phyloP scores from a whole-genome alignment of 2,888 invertebrate species.

The Cephus nigrinus region DNA sequence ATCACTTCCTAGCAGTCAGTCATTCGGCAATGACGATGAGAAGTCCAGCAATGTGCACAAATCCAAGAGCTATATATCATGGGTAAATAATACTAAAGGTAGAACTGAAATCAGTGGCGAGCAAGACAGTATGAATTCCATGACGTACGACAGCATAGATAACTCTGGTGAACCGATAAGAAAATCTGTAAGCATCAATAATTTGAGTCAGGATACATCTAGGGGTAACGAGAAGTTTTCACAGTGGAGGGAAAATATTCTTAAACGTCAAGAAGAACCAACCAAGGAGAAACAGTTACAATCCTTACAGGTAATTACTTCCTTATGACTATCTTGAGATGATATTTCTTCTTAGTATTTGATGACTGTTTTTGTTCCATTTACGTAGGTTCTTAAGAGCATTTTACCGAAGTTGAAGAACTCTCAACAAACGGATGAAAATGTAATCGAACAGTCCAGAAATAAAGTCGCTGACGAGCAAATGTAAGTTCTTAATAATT shows the following conservation, averaged over 20 bases:
- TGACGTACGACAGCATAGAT: neutral
- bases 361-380: neutral
- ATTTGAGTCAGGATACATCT: conserved; percentile 41
- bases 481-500: neutral
- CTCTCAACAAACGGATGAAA: conserved; percentile 55
- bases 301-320: conserved; percentile 52
- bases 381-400: conserved; percentile 55
- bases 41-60: conserved; percentile 42
- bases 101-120: conserved; percentile 6
- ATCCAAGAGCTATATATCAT: conserved; percentile 56
- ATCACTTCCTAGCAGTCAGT: conserved; percentile 16
- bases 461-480: neutral
- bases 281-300: conserved; percentile 56
- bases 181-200: conserved; percentile 49
- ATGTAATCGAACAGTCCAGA: conserved; percentile 31
- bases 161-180: conserved; percentile 27
- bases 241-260: conserved; percentile 55
- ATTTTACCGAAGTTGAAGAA: conserved; percentile 62
- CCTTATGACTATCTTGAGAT: neutral
- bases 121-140: neutral
- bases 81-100: conserved; percentile 40
- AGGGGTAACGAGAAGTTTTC: conserved; percentile 53
- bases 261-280: conserved; percentile 53
- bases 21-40: conserved; percentile 19
- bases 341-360: neutral